Base-by-base conservation (phyloP, 2,888 invertebrate genomes). In the Hyles lineata region DNA sequence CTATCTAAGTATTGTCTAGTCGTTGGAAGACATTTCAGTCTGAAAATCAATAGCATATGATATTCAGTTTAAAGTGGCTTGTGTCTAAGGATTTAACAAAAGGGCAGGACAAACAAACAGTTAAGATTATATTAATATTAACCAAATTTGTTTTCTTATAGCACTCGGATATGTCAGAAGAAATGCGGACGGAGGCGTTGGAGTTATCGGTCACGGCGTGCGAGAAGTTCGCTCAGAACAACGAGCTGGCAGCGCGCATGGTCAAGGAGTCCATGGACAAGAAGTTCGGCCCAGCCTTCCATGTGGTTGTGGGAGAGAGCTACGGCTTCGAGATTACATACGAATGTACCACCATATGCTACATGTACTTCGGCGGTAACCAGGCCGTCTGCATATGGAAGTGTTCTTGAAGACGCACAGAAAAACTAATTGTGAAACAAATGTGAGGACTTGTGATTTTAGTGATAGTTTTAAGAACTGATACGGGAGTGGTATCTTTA, bases 181-280 rank as follows among this genome's bases (percentile, higher is more conserved):
- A 99, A 91, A 98, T 98, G 97, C 97, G 97, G 82, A 96, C 96
- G 50, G 99, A 99, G 92, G 97, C 97, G 0, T 96, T 99, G 92
- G 99, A 99, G 89, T 91, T 98, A 78, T 97, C 98, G 77, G 98
- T 98, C 72, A 98, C 98, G 4, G 99, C 99, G 0, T 98, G 98
- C 87, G 99, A 99, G 92, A 99, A 99, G 93, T 97, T 96, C 91
- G 94, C 98, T 0, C 93, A 96, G 9, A 99, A 98, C 92, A 98
- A 98, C 83, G 96, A 98, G 96, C 95, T 96, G 79, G 99, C 99
- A 0, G 98, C 99, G n/a, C 96, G 96, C 81, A 97, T 98, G 96
- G 98, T 99, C 73, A 99, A 99, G 92, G 99, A 99, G 83, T 96
- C 96, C 67, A 97, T 99, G 97, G 99, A 99, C 92, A 98, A 98